Conservation (phyloP, 2,888 invertebrate species). For the Limnephilus marmoratus region DNA sequence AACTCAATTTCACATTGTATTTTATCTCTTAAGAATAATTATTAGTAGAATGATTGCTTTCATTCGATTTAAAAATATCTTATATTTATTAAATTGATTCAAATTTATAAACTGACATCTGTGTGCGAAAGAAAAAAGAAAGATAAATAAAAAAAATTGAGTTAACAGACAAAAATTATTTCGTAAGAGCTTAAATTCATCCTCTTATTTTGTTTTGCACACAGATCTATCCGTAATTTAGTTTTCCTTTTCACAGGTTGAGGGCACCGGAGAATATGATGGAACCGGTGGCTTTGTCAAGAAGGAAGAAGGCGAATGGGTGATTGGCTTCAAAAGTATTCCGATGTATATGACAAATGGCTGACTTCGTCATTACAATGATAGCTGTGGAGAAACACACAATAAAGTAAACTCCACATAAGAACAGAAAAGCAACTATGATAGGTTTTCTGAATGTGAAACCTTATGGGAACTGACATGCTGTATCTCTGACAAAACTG, state of each 20-base stretch:
- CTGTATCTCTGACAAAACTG: neutral
- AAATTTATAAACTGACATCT: neutral
- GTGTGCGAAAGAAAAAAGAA: neutral
- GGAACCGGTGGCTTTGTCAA: neutral
- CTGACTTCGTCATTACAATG: neutral
- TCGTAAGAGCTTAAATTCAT: neutral
- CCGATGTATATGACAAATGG: neutral
- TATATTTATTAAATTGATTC: neutral
- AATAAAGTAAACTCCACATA: neutral
- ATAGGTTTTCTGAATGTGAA: neutral
- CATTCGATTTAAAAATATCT: neutral
- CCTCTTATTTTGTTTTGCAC: neutral
- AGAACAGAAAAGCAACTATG: neutral
- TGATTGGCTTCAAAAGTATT: constrained; percentile 29
- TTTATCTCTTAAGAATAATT: neutral
- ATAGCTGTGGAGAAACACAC: neutral
- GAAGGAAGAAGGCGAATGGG: constrained; percentile 17
- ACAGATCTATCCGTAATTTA: neutral
- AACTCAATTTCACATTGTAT: neutral
- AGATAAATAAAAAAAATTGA: too few species aligned
- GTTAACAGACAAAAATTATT: neutral
- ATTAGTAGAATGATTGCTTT: too few species aligned
- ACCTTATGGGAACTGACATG: neutral
- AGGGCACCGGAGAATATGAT: neutral
- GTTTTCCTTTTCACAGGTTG: neutral